Conservation (phyloP, 92 coral and sea anemone genomes). For the Metridium senile region DNA sequence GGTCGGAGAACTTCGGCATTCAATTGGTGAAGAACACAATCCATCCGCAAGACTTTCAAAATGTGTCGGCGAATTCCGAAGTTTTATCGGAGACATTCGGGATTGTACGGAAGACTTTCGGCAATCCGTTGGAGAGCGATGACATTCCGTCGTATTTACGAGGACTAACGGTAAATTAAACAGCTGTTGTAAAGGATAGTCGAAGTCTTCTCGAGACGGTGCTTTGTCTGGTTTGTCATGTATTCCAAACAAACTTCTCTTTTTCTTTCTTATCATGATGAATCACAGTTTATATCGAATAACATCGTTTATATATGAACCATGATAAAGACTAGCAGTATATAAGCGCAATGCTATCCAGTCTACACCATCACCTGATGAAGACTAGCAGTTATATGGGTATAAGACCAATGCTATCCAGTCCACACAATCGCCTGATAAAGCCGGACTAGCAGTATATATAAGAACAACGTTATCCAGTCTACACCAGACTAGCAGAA, state of each 20-base stretch:
- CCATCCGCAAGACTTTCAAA: neutral
- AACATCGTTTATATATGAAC: neutral
- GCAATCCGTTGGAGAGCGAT: conserved; percentile 1
- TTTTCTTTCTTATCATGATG: conserved; percentile 17
- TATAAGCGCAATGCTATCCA: neutral
- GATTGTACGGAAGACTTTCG: neutral
- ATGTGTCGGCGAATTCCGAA: neutral
- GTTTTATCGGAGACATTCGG: neutral
- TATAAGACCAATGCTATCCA: neutral
- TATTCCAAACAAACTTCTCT: conserved; percentile 8
- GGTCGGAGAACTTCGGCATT: neutral
- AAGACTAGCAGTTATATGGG: neutral
- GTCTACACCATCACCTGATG: no score
- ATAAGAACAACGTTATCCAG: no score
- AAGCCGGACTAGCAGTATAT: no score
- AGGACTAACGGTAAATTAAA: conserved; percentile 22
- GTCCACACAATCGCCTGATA: no score
- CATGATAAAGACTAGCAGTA: neutral
- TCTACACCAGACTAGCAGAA: no score
- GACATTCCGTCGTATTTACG: conserved; percentile 9
- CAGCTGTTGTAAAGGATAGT: conserved; percentile 24
- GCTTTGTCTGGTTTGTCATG: neutral
- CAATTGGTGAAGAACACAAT: neutral
- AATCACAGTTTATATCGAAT: neutral
- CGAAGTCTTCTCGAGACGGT: conserved; percentile 8